Percentiles rank a stretch among this genome's conserved stretches.
Conservation (phyloP, 2,888 invertebrate species). For the Drosophila conformis region DNA sequence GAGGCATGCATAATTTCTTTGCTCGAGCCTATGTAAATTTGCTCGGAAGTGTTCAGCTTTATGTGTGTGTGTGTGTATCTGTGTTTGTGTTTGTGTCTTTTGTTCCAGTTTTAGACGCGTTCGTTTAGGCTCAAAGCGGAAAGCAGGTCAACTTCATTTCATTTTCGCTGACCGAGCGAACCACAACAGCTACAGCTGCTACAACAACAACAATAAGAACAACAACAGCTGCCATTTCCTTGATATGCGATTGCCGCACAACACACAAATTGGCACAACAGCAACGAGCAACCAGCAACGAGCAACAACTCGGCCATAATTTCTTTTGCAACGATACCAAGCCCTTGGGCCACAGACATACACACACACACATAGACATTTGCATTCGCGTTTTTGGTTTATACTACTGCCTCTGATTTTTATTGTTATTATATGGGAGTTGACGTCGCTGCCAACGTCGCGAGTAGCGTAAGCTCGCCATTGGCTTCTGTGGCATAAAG, state of each 20-base stretch:
- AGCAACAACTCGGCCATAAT: constrained; percentile 65
- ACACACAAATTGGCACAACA: constrained; percentile 76
- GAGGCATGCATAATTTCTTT: constrained; percentile 76
- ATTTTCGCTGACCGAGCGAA: constrained; percentile 69
- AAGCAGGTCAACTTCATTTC: constrained; percentile 82
- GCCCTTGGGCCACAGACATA: constrained; percentile 49
- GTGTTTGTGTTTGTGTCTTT: constrained; percentile 25
- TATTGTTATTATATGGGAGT: constrained; percentile 73
- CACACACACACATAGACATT: constrained; percentile 21
- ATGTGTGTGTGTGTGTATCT: constrained; percentile 26
- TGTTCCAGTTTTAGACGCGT: constrained; percentile 65
- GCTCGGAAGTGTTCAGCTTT: constrained; percentile 58
- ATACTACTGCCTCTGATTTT: constrained; percentile 69
- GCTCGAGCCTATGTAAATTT: constrained; percentile 70
- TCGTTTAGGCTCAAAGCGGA: constrained; percentile 33
- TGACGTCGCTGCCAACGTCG: constrained; percentile 60
- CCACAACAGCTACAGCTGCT: constrained; percentile 48
- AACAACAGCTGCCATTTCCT: constrained; percentile 41
- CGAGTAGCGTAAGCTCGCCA: constrained; percentile 31
- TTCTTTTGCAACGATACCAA: constrained; percentile 69
- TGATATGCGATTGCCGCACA: constrained; percentile 73
- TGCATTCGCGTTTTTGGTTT: constrained; percentile 63
- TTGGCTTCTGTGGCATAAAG: constrained; percentile 66
- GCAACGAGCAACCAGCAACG: constrained; percentile 25
- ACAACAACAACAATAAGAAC: background rate